Evolutionary conservation across 2,888 invertebrate genomes (phyloP), one percentile per base, ranked within the genome.

Genomic region (Empis stercorea): DNA sequence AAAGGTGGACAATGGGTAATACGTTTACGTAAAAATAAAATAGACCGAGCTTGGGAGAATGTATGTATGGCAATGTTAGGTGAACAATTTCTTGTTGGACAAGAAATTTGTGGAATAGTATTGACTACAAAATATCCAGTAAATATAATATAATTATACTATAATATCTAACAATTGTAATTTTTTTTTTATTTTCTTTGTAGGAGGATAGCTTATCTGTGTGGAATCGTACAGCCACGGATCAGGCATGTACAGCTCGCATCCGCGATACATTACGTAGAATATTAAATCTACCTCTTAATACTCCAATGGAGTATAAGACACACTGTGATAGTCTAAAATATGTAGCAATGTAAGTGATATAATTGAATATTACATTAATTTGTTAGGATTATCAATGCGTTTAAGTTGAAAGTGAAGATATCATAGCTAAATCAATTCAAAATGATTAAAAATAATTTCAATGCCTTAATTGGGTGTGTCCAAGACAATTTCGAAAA

Each of bases 1-100:
- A 84, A 87, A 67, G 97, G 99, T 46, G 99, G 97, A 27, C 96
- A 96, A 74, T 99, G 97, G 96, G 91, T 96, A 58, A 87, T 97
- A 54, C 77, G 95, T 56, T 75, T 97, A 65, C 84, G 91, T 63
- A 96, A 96, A 74, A 87, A 92, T 54, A 80, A 94, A 68, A 91
- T 93, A 43, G 92, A 91, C 32, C 80, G 95, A 53, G 95, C 95
- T 64, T 99, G 97, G 97, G 99, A 99, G 71, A 97, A 97, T 72
- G 77, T 99, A 47, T 86, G 97, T 61, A 81, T 99, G 78, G 97
- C 97, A 52, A 93, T 99, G 86, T 73, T 99, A 57, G 97, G 97
- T 5, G 97, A 97, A 71, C 96, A 97, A 75, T 97, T 97, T 76
- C 88, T 95, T 81, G 95, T 97, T 37, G 95, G 95, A 15, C 87